Evolutionary conservation across 1,140 invertebrate genomes (phyloP).

Genomic region (Tetranychus urticae): DNA sequence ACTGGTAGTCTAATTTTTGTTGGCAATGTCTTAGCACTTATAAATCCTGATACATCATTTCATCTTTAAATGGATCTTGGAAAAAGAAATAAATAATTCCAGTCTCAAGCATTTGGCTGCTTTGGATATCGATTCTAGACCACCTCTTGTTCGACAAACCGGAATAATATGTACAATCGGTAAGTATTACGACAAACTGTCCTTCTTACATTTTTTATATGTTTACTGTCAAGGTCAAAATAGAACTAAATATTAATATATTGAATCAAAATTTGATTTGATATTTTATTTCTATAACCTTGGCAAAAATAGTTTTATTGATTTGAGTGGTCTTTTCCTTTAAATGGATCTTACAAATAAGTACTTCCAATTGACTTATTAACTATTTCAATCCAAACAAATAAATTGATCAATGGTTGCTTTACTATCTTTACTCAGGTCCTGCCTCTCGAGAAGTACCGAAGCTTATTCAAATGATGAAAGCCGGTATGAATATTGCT

Average conservation of each 20-base stretch:
- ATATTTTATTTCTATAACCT: too few species aligned
- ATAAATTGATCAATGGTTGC: neutral
- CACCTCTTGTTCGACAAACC: conserved; percentile 56
- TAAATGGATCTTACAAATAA: too few species aligned
- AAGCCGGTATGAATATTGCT: conserved; percentile 93
- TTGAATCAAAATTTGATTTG: too few species aligned
- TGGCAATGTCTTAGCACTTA: conserved; percentile 43
- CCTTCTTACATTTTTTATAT: too few species aligned
- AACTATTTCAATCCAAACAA: neutral
- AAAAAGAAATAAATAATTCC: too few species aligned
- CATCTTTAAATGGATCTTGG: too few species aligned
- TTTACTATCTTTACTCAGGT: too few species aligned
- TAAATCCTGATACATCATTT: conserved; percentile 22
- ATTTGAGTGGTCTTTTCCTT: too few species aligned
- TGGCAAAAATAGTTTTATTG: neutral
- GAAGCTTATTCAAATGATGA: conserved; percentile 83
- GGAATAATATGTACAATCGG: conserved; percentile 98
- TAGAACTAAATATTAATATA: too few species aligned
- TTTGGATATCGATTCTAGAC: conserved; percentile 70
- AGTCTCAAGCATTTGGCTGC: conserved; percentile 66
- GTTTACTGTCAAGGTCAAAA: too few species aligned
- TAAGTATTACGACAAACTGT: conserved; percentile 20
- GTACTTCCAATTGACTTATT: too few species aligned
- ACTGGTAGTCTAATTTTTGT: conserved; percentile 80
- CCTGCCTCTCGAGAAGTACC: conserved; percentile 61